Percentiles rank a stretch among this genome's conserved stretches.
Evolutionary conservation across 1,140 invertebrate genomes (phyloP).

Genomic region (Goniozus legneri): DNA sequence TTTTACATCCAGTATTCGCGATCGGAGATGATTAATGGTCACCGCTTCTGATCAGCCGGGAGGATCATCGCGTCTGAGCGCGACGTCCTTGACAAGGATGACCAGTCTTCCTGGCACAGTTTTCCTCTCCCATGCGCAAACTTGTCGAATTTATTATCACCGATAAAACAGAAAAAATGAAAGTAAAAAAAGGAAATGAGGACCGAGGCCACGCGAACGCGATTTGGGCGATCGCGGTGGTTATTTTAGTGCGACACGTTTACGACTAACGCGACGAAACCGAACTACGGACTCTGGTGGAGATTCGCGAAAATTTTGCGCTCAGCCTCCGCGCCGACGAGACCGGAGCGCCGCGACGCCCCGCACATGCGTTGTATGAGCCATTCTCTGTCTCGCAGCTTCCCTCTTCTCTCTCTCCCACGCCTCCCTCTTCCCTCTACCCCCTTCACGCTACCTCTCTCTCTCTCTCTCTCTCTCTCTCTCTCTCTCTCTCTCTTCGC

Average conservation of each 20-base stretch:
- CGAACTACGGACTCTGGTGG: conserved; percentile 50
- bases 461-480: background rate
- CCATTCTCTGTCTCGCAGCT: conserved; percentile 15
- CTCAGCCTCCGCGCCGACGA: conserved; percentile 44
- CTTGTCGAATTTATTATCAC: too few species aligned
- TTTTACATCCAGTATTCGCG: too few species aligned
- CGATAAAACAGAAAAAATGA: too few species aligned
- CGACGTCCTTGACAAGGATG: too few species aligned
- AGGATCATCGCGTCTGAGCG: too few species aligned
- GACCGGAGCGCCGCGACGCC: conserved; percentile 51
- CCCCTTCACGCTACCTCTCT: conserved; percentile 11
- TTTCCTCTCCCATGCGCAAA: too few species aligned
- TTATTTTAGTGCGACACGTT: conserved; percentile 18
- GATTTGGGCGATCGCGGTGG: conserved; percentile 4
- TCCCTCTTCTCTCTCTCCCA: conserved; percentile 20
- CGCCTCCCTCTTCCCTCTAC: conserved; percentile 13
- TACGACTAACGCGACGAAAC: conserved; percentile 51
- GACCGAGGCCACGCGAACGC: too few species aligned
- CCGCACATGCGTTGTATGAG: conserved; percentile 56
- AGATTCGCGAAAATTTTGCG: too few species aligned
- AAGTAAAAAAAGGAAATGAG: too few species aligned
- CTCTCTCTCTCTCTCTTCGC: conserved; percentile 15
- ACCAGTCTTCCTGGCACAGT: too few species aligned
- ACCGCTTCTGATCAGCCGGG: too few species aligned
- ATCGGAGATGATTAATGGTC: too few species aligned